phyloP scores from a whole-genome alignment of 2,113 vertebrate genomes.

The Pygoscelis antarcticus region DNA sequence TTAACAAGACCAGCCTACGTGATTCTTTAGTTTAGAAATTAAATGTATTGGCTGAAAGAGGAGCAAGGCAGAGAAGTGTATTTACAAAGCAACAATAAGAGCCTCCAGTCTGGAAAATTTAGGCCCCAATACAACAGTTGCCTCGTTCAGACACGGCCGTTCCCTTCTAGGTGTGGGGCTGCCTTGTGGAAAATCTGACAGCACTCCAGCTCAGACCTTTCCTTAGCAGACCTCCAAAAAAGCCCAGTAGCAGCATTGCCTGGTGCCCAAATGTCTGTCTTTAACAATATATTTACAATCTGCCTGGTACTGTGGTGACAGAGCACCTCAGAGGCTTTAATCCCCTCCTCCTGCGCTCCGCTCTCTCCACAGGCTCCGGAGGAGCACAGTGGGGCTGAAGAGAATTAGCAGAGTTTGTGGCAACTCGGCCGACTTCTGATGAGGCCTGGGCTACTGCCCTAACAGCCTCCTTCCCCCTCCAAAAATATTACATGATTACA shows the following conservation, averaged over 20 bases:
- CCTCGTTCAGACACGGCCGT: accelerated
- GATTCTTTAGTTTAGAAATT: background rate
- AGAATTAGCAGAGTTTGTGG: background rate
- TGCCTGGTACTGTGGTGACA: background rate
- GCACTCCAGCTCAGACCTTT: background rate
- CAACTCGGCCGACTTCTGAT: background rate
- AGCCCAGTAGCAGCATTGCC: background rate
- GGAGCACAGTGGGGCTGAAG: background rate
- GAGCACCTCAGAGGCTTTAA: background rate
- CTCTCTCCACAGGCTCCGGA: background rate
- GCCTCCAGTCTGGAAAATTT: background rate
- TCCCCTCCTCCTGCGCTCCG: accelerated
- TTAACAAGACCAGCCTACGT: accelerated
- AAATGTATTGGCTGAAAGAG: background rate
- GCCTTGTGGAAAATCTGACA: background rate
- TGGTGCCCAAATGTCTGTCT: background rate
- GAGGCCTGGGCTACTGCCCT: background rate
- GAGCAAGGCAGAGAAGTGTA: background rate
- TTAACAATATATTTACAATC: background rate
- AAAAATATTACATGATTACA: background rate
- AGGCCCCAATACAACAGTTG: background rate
- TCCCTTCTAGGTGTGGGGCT: background rate
- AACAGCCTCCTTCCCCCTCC: background rate
- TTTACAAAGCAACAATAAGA: background rate
- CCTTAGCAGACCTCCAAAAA: background rate